Evolutionary conservation across 2,888 invertebrate species (phyloP).

Genomic region (Palloptera scutellata): DNA sequence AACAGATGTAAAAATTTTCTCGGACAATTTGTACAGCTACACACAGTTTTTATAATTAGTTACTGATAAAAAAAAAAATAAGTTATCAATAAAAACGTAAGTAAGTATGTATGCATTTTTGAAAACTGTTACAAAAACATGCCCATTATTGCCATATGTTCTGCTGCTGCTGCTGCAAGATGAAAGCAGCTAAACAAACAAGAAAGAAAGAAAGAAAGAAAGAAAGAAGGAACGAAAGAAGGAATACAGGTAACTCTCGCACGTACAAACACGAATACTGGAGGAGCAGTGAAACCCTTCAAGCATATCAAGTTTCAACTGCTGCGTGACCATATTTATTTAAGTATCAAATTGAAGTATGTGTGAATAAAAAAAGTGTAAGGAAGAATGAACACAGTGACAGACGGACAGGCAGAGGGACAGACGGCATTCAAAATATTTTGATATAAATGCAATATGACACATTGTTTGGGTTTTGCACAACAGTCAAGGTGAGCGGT

Average conservation of each 20-base stretch:
- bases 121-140: not conserved
- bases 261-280: not conserved
- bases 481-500: too few relatives aligned
- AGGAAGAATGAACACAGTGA: conserved; percentile 30
- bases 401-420: too few relatives aligned
- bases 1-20: conserved; percentile 19
- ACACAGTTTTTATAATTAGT: not conserved
- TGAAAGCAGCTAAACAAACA: conserved; percentile 27
- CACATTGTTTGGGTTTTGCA: conserved; percentile 44
- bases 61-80: conserved; percentile 13
- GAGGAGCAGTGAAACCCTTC: conserved; percentile 49
- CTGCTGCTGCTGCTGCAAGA: conserved; percentile 43
- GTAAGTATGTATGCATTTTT: not conserved
- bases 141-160: conserved; percentile 13
- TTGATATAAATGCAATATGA: conserved; percentile 53
- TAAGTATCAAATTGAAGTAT: not conserved
- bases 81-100: conserved; percentile 10
- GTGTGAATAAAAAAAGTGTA: not conserved
- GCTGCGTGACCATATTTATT: conserved; percentile 6
- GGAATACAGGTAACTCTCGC: conserved; percentile 10
- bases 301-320: conserved; percentile 58
- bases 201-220: conserved; percentile 4
- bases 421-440: conserved; percentile 41
- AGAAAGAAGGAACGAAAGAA: not conserved
- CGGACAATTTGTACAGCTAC: not conserved